These are phyloP conservation scores for Anseranas semipalmata DNA, from an alignment of 2,113 vertebrate species.

Conservation along the genomic window DNA sequence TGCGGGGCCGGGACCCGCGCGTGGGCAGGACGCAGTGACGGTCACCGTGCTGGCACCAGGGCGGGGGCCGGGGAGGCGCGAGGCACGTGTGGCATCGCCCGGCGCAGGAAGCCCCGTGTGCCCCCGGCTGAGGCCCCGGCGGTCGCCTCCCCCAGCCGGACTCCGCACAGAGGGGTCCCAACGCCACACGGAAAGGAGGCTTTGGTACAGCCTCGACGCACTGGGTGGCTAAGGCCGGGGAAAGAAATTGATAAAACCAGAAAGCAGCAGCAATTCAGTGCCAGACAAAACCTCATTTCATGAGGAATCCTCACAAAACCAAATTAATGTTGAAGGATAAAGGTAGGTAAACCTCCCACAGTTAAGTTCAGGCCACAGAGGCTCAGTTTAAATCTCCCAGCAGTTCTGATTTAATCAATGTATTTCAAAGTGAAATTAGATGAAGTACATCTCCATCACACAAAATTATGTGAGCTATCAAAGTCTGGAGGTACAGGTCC, in stretches of 20 bases:
- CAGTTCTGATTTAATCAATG: slow-evolving; percentile 68
- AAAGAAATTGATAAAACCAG: neutral
- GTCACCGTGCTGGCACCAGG: too few relatives aligned
- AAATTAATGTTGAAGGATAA: slow-evolving; percentile 65
- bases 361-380: slow-evolving; percentile 59
- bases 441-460: slow-evolving; percentile 60
- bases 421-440: slow-evolving; percentile 70
- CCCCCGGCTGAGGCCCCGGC: too few relatives aligned
- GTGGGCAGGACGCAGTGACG: too few relatives aligned
- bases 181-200: fast-evolving
- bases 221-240: neutral
- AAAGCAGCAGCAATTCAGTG: neutral
- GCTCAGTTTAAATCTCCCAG: slow-evolving; percentile 61
- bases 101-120: too few relatives aligned
- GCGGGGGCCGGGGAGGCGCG: neutral
- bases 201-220: neutral
- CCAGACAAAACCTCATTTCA: slow-evolving; percentile 48
- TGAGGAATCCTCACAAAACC: slow-evolving; percentile 45
- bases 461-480: slow-evolving; percentile 61
- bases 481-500: slow-evolving; percentile 43
- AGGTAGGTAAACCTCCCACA: slow-evolving; percentile 62
- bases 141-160: fast-evolving
- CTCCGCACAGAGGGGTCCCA: neutral
- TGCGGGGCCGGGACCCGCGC: too few relatives aligned
- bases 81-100: neutral